Conservation (phyloP, 2,797 vertebrate genomes). For the Schizothorax lantsangensis region DNA sequence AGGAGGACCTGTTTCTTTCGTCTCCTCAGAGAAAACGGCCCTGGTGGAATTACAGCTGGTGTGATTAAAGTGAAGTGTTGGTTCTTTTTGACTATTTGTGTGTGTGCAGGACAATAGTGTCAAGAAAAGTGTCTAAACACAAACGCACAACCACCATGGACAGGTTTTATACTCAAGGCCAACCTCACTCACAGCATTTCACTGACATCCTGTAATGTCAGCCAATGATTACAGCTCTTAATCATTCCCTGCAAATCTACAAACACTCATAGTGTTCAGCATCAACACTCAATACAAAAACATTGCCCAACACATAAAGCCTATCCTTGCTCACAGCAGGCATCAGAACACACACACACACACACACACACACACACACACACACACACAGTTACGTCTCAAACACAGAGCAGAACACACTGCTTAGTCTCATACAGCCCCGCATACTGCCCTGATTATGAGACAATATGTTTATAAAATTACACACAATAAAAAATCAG, state of each 20-base stretch:
- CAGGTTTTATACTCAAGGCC: slow-evolving; percentile 17
- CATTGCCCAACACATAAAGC: slow-evolving; percentile 30
- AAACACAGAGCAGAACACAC: neutral
- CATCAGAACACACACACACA: slow-evolving; percentile 10
- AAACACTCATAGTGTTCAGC: slow-evolving; percentile 23
- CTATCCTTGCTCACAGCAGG: slow-evolving; percentile 27
- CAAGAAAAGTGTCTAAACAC: slow-evolving; percentile 21
- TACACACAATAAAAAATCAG: slow-evolving; percentile 36
- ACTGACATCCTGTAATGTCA: slow-evolving; percentile 31
- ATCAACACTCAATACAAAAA: slow-evolving; percentile 15
- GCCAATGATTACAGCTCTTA: slow-evolving; percentile 26
- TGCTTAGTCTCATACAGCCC: neutral
- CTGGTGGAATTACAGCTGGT: neutral
- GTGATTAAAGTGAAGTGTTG: neutral
- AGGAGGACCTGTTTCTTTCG: neutral
- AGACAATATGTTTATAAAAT: slow-evolving; percentile 38
- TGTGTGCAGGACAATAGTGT: slow-evolving; percentile 4
- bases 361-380: neutral
- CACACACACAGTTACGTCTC: neutral
- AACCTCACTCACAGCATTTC: slow-evolving; percentile 22
- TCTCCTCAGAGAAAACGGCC: neutral
- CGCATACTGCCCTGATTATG: slow-evolving; percentile 19
- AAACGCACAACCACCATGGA: neutral
- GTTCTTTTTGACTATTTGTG: neutral
- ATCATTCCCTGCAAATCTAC: slow-evolving; percentile 32